Evolutionary conservation across 2,888 invertebrate species (phyloP), one percentile per base, ranked within the genome.

Genomic region (Chesias legatella): DNA sequence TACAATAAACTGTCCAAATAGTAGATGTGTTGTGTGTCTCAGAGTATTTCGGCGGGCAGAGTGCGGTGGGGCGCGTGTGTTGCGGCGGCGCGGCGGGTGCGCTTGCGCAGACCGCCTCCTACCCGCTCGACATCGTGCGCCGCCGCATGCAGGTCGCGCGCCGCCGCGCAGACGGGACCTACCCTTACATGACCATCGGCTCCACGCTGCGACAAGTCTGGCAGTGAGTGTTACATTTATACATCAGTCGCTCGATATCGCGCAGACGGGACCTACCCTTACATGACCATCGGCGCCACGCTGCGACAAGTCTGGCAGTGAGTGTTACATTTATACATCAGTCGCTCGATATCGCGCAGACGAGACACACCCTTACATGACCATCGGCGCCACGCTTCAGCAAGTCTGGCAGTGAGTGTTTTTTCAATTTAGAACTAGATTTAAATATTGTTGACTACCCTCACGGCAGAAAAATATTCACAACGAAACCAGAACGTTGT

Each of bases 11-110:
- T n/a, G n/a, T n/a, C n/a, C n/a, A n/a, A n/a, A n/a, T n/a, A n/a
- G n/a, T n/a, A n/a, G n/a, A n/a, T n/a, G n/a, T n/a, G n/a, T n/a
- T n/a, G n/a, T n/a, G n/a, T n/a, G n/a, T n/a, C n/a, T n/a, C 48
- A 77, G 79, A 76, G 10, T 42, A 60, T 17, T 63, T 62, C 51
- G 78, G 74, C 24, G 32, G 48, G 1, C 26, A 55, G 0, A 83
- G 73, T 51, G 85, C 91, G 80, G 6, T 93, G 11, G 90, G 92
- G 43, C 91, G 94, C 58, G 82, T 98, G 67, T 70, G 89, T 43
- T 96, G 95, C 78, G 99, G 99, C 10, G 98, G 98, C 21, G 73
- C 92, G 17, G 98, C 99, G 21, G 99, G 99, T 17, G 92, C 97
- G 61, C 89, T 97, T 10, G 98, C 98, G 0, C 99, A 99, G 89